These are phyloP conservation scores for Clarias gariepinus DNA, from an alignment of 2,113 vertebrate species.

Conservation along the genomic window DNA sequence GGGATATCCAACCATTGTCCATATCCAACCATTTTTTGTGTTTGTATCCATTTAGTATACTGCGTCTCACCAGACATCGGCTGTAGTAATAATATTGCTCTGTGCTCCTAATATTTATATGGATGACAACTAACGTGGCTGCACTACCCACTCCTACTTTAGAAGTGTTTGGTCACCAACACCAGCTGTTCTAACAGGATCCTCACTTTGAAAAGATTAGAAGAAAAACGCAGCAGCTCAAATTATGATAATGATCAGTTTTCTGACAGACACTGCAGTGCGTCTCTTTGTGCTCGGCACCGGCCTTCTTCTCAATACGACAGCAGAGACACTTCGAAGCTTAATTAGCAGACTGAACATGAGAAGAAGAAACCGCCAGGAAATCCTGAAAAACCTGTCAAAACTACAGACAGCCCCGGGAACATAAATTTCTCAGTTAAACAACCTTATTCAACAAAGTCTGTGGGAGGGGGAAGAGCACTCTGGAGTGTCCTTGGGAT, in stretches of 20 bases:
- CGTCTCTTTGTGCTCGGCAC: slow-evolving; percentile 2
- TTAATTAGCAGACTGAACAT: slow-evolving; percentile 26
- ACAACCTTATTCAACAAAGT: slow-evolving; percentile 38
- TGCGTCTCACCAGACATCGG: background rate
- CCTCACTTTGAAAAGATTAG: slow-evolving; percentile 12
- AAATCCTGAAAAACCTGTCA: slow-evolving; percentile 9
- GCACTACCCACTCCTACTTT: background rate
- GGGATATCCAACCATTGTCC: too few species aligned
- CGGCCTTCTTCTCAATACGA: background rate
- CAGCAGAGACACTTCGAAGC: background rate
- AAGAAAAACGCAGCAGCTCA: background rate
- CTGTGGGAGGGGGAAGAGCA: background rate
- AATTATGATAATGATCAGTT: slow-evolving; percentile 17
- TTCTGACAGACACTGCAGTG: background rate
- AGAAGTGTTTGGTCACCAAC: background rate
- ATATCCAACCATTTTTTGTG: too few species aligned
- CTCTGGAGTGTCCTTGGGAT: slow-evolving; percentile 72
- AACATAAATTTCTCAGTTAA: slow-evolving; percentile 21
- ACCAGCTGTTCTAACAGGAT: background rate
- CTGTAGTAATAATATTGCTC: too few species aligned
- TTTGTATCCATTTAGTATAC: too few species aligned
- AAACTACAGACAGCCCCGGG: background rate
- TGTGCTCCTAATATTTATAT: background rate
- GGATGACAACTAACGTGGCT: background rate
- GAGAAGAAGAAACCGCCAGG: background rate